phyloP scores from a whole-genome alignment of 2,888 invertebrate genomes.

The Agonopterix subpropinquella region DNA sequence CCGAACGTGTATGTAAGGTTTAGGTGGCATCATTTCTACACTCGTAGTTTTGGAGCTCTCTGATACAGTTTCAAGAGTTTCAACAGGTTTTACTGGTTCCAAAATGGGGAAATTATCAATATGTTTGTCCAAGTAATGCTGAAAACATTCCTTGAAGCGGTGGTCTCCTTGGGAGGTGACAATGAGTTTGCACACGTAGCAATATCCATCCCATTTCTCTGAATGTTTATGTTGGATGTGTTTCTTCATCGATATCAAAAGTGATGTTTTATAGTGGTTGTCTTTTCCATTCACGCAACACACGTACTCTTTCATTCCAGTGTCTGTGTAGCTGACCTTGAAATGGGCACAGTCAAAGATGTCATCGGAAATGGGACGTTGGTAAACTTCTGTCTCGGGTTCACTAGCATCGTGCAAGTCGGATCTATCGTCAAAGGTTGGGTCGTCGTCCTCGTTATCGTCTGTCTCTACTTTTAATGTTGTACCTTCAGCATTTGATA shows the following conservation, averaged over 20 bases:
- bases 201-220: constrained; percentile 75
- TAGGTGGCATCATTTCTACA: constrained; percentile 12
- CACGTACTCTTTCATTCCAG: constrained; percentile 52
- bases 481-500: constrained; percentile 11
- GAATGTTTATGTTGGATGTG: constrained; percentile 56
- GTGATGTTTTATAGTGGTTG: constrained; percentile 51
- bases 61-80: constrained; percentile 2
- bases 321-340: constrained; percentile 35
- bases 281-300: constrained; percentile 55
- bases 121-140: constrained; percentile 60
- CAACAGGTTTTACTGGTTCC: constrained; percentile 22
- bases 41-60: constrained; percentile 9
- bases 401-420: background rate
- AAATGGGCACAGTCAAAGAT: constrained; percentile 48
- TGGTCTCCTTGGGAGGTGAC: constrained; percentile 53
- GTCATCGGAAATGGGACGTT: constrained; percentile 15
- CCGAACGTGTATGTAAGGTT: constrained; percentile 49
- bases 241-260: constrained; percentile 62
- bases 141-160: constrained; percentile 51
- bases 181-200: constrained; percentile 65
- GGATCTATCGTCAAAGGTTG: constrained; percentile 15
- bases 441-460: constrained; percentile 12
- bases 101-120: constrained; percentile 54
- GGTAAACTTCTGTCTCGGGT: no score
- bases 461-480: constrained; percentile 11